Evolutionary conservation across 2,888 invertebrate species (phyloP), one percentile per base, ranked within the genome.

Genomic region (Leptopilina syphax): DNA sequence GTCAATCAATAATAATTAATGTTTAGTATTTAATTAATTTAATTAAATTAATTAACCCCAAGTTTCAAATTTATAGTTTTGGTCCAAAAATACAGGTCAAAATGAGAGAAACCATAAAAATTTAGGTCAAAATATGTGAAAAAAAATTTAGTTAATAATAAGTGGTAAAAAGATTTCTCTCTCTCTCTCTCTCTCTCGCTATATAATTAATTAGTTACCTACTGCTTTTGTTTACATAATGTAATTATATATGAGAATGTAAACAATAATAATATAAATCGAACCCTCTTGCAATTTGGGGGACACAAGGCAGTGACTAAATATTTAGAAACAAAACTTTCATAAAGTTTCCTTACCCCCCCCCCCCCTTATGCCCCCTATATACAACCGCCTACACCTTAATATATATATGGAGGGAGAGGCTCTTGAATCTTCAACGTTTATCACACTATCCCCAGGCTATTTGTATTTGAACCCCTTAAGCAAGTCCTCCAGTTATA

Each of bases 371-470:
- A 18, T 18, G 18, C 18, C 2, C 12, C 13, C 57, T 1, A 34
- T 3, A 1, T 2, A 27, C 34, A 34, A 34, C 34, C 34, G 34
- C 34, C 1, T 34, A 34, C 34, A 34, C 34, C 34, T 34, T 34
- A 6, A 60, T 60, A 60, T 60, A 60, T 34, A 4, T 34, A 4
- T 3, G 4, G 34, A 3, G 34, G 4, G 34, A 60, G 60, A 1
- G 50, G 10, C 50, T 50, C 50, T 50, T 50, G 50, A 50, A 12
- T 50, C 50, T 50, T 67, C n/a, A 13, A 4, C 67, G 44, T 67
- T 67, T 67, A 67, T 67, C 67, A 67, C n/a, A 47, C 67, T 44
- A 12, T 67, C 67, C 67, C n/a, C 67, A 67, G 67, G 44, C 44
- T 67, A 44, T 67, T 67, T 67, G 67, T 18, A 44, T 67, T 67